These are phyloP conservation scores for Theristus sp. DNA, from an alignment of 2,888 invertebrate species.

Conservation along the genomic window DNA sequence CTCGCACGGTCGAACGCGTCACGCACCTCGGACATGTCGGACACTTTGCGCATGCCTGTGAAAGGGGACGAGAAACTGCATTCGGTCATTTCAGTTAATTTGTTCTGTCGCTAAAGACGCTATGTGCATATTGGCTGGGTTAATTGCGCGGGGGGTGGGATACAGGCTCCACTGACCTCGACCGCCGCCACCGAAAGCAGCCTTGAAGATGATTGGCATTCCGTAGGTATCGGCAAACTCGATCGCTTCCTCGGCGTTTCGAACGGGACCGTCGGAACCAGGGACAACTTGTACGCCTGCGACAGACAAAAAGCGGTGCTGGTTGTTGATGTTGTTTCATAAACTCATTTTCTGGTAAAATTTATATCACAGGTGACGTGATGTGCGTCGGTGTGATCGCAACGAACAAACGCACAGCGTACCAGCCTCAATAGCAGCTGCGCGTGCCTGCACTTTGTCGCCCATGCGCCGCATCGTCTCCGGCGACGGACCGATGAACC, in stretches of 20 bases:
- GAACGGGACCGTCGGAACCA: constrained; percentile 81
- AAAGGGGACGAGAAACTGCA: not conserved
- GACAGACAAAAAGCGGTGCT: not conserved
- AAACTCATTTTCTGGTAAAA: too few species aligned
- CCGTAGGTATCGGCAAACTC: constrained; percentile 72
- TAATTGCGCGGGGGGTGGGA: too few species aligned
- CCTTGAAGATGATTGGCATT: constrained; percentile 92
- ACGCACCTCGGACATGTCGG: constrained; percentile 51
- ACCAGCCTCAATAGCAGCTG: constrained; percentile 80
- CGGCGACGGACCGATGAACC: constrained; percentile 87
- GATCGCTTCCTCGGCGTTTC: constrained; percentile 61
- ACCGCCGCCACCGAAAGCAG: constrained; percentile 94
- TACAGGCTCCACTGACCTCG: constrained; percentile 80
- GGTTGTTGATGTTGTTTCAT: not conserved
- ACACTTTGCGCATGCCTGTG: not conserved
- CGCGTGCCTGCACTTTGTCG: constrained; percentile 90
- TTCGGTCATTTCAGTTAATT: too few species aligned
- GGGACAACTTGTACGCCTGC: constrained; percentile 59
- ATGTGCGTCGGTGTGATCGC: constrained; percentile 44
- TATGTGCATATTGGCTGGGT: too few species aligned
- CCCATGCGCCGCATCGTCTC: constrained; percentile 91
- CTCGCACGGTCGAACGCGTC: constrained; percentile 77
- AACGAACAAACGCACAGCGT: constrained; percentile 14
- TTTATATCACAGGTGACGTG: too few species aligned
- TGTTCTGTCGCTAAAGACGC: too few species aligned